phyloP scores from a whole-genome alignment of 2,797 vertebrate species.

The Adrianichthys oophorus region DNA sequence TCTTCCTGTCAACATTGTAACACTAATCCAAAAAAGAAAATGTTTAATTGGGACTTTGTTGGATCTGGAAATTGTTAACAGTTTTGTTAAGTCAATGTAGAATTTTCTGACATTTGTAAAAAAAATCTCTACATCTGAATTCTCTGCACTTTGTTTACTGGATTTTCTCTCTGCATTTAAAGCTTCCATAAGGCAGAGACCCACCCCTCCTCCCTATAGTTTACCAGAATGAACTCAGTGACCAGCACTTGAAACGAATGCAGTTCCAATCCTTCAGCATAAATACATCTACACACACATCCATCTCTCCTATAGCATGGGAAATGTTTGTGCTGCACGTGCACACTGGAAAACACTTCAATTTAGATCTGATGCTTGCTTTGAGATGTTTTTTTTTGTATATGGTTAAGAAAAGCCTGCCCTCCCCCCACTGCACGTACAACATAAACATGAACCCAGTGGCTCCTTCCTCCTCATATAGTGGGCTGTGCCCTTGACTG shows the following conservation, averaged over 20 bases:
- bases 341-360: constrained; percentile 3
- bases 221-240: constrained; percentile 37
- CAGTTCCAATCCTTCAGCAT: not conserved
- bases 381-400: constrained; percentile 35
- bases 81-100: no score
- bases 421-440: constrained; percentile 63
- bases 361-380: constrained; percentile 1
- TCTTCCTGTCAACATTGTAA: no score
- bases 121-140: no score
- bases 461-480: constrained; percentile 28
- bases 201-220: constrained; percentile 4
- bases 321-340: constrained; percentile 7
- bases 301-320: constrained; percentile 1
- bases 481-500: constrained; percentile 28
- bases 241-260: constrained; percentile 30
- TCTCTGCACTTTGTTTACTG: no score
- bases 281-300: not conserved
- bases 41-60: no score
- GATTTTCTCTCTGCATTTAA: constrained; percentile 12
- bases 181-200: constrained; percentile 10
- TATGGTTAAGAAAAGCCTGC: constrained; percentile 15
- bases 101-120: no score
- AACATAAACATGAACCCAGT: constrained; percentile 61
- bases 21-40: no score
- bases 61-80: no score